A percentile compares a stretch with the other conserved stretches of the same genome.
phyloP scores from a whole-genome alignment of 1,140 invertebrate species.

The Hermatobates lingyangjiaoensis region DNA sequence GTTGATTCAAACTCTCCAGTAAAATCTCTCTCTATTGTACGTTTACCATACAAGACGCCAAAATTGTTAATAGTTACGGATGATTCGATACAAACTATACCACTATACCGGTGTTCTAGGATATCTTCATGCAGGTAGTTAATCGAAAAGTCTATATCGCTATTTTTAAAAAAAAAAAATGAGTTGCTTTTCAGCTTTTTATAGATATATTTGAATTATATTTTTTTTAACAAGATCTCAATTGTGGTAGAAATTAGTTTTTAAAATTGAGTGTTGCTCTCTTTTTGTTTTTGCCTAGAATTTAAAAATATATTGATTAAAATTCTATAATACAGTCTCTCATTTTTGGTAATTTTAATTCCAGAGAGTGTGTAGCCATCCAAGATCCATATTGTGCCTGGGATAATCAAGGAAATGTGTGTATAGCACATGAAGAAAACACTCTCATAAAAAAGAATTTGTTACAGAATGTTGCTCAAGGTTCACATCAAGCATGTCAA shows the following conservation, averaged over 20 bases:
- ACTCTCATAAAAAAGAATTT: conserved; percentile 39
- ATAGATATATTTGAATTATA: too few species aligned
- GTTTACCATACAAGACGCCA: conserved; percentile 27
- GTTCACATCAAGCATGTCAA: conserved; percentile 40
- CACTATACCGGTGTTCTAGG: conserved; percentile 61
- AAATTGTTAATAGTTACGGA: conserved; percentile 82
- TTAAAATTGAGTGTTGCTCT: too few species aligned
- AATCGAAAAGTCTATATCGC: too few species aligned
- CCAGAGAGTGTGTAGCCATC: conserved; percentile 67
- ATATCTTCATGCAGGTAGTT: conserved; percentile 43
- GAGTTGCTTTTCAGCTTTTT: too few species aligned
- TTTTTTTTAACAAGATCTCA: too few species aligned
- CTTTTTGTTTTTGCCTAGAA: too few species aligned
- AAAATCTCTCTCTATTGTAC: conserved; percentile 46
- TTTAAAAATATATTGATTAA: neutral
- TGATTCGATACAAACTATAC: conserved; percentile 67
- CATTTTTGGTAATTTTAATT: conserved; percentile 29
- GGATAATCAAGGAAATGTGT: conserved; percentile 56
- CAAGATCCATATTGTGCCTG: conserved; percentile 97
- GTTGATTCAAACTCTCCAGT: conserved; percentile 44
- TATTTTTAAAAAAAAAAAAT: too few species aligned
- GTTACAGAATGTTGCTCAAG: conserved; percentile 50
- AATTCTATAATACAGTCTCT: conserved; percentile 6
- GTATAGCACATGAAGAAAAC: conserved; percentile 43
- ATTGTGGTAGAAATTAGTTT: too few species aligned